Conservation (phyloP, 2,888 invertebrate species). For the Drosophila neotestacea region DNA sequence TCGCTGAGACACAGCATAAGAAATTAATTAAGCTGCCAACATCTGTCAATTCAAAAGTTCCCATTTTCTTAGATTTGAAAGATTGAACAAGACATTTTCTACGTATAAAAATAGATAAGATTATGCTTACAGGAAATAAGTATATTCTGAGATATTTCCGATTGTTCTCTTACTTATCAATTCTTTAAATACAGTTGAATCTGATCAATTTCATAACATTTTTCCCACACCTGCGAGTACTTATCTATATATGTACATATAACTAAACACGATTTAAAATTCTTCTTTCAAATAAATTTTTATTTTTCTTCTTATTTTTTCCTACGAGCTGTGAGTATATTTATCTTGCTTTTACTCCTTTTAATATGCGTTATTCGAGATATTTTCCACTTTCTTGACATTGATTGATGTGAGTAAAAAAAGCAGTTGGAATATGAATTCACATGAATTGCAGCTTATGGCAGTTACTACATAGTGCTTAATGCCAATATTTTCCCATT, state of each 20-base stretch:
- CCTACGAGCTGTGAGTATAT: constrained; percentile 23
- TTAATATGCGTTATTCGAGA: constrained; percentile 1
- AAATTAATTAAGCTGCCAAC: constrained; percentile 63
- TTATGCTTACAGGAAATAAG: background rate
- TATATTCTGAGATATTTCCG: too few relatives aligned
- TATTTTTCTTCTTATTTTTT: too few relatives aligned
- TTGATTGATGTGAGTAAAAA: constrained; percentile 48
- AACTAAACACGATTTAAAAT: background rate
- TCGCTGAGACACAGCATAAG: constrained; percentile 34
- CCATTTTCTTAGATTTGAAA: constrained; percentile 7
- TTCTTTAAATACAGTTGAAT: background rate
- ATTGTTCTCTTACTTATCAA: too few relatives aligned
- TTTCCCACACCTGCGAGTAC: background rate
- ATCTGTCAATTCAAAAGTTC: constrained; percentile 24
- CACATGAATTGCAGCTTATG: constrained; percentile 27
- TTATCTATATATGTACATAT: background rate
- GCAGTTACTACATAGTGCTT: background rate
- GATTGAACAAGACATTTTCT: background rate
- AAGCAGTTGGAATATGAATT: constrained; percentile 1
- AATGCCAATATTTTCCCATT: constrained; percentile 16
- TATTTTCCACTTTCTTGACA: constrained; percentile 36
- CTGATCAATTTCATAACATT: background rate
- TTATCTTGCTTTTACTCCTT: constrained; percentile 34
- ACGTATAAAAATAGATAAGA: background rate
- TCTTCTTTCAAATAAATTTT: background rate